Evolutionary conservation across 1,140 invertebrate species (phyloP).

Genomic region (Brachionus rubens): DNA sequence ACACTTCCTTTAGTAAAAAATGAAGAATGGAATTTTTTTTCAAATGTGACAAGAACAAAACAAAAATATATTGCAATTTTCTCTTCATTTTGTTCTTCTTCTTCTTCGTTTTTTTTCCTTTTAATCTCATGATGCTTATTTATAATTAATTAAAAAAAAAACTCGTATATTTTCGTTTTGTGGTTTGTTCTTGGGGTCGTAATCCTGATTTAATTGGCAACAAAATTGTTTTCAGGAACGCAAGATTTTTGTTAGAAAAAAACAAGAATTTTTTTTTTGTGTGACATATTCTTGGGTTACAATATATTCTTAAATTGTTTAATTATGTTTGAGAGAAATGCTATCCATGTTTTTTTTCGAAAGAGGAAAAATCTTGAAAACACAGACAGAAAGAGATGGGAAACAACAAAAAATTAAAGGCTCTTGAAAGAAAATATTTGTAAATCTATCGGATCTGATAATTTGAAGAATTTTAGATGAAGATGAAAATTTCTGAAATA

Average conservation of each 20-base stretch:
- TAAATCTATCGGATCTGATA: too few relatives aligned
- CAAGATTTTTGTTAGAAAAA: too few relatives aligned
- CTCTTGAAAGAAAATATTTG: too few relatives aligned
- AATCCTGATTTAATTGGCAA: constrained; percentile 32
- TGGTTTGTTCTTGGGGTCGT: background rate
- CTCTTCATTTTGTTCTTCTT: too few relatives aligned
- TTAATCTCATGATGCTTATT: background rate
- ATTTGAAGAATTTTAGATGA: background rate
- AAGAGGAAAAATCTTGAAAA: background rate
- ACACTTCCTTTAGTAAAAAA: too few relatives aligned
- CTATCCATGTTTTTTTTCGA: background rate
- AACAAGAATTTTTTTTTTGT: too few relatives aligned
- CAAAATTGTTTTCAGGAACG: background rate
- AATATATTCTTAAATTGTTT: background rate
- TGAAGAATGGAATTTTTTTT: too few relatives aligned
- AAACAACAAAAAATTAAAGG: too few relatives aligned
- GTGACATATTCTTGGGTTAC: background rate
- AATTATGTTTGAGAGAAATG: constrained; percentile 36
- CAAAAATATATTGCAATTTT: too few relatives aligned
- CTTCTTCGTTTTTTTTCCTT: background rate
- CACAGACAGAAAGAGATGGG: too few relatives aligned
- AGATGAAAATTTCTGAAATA: too few relatives aligned
- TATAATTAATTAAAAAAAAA: background rate
- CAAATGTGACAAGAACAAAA: constrained; percentile 3
- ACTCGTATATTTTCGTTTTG: background rate